Evolutionary conservation across 1,140 invertebrate genomes (phyloP).

Genomic region (Anagrus nilaparvatae): DNA sequence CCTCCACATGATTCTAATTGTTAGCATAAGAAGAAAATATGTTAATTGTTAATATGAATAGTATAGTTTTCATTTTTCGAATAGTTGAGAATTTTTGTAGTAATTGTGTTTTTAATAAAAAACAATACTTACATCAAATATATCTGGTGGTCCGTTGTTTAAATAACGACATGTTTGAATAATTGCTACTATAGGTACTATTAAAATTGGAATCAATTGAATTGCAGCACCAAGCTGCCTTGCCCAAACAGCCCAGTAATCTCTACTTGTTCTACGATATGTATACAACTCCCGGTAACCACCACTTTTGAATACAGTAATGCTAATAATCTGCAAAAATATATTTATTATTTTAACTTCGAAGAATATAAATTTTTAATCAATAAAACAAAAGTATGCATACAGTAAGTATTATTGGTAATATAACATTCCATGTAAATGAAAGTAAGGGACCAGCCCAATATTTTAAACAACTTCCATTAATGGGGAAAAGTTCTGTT

Average conservation of each 20-base stretch:
- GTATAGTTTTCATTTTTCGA: conserved; percentile 11
- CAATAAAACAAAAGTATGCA: conserved; percentile 5
- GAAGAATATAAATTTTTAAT: conserved; percentile 5
- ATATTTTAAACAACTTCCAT: conserved; percentile 41
- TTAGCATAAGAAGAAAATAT: conserved; percentile 25
- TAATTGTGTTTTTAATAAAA: conserved; percentile 18
- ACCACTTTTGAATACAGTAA: conserved; percentile 66
- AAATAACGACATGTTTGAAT: conserved; percentile 76
- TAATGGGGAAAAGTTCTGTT: conserved; percentile 51
- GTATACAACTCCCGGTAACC: conserved; percentile 62
- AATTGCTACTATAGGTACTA: conserved; percentile 66
- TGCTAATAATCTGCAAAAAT: conserved; percentile 55
- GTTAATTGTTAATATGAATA: conserved; percentile 18
- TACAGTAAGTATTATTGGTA: conserved; percentile 69
- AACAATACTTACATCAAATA: conserved; percentile 65
- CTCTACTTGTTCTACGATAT: conserved; percentile 45
- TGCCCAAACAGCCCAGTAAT: conserved; percentile 67
- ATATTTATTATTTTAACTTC: background rate
- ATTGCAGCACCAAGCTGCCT: conserved; percentile 66
- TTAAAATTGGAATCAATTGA: conserved; percentile 65
- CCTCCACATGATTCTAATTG: conserved; percentile 37
- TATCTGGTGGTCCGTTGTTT: conserved; percentile 69
- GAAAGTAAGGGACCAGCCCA: conserved; percentile 63
- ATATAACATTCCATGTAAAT: conserved; percentile 80
- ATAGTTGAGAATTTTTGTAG: conserved; percentile 4